These are phyloP conservation scores for Epizoanthus illoricatus DNA, from an alignment of 92 coral and sea anemone species.

Conservation along the genomic window DNA sequence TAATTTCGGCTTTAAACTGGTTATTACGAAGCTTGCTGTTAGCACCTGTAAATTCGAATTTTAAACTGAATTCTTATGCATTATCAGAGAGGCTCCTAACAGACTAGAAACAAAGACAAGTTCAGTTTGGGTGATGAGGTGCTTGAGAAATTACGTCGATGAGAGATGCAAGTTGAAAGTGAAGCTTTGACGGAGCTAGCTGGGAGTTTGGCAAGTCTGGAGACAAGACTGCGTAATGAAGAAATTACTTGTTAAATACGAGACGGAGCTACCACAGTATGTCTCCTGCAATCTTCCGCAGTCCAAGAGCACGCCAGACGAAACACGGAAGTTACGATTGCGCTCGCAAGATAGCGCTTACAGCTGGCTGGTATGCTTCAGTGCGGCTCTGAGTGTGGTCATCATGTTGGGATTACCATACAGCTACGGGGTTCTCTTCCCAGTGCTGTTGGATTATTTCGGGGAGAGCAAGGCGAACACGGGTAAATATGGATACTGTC, in stretches of 20 bases:
- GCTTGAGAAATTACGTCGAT: neutral
- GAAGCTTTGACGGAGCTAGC: neutral
- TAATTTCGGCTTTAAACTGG: neutral
- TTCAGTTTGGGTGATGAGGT: neutral
- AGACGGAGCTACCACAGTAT: slow-evolving; percentile 3
- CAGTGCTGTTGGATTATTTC: slow-evolving; percentile 27
- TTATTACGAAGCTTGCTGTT: neutral
- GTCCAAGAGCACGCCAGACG: neutral
- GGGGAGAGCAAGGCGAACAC: slow-evolving; percentile 35
- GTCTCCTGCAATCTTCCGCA: slow-evolving; percentile 33
- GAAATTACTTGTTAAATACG: slow-evolving; percentile 21
- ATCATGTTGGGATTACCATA: slow-evolving; percentile 5
- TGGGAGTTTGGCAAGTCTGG: neutral
- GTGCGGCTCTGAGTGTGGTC: slow-evolving; percentile 25
- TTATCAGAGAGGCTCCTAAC: neutral
- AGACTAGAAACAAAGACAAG: no score
- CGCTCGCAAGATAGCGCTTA: slow-evolving; percentile 29
- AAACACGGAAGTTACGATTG: neutral
- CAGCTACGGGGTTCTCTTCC: slow-evolving; percentile 34
- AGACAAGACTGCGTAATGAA: slow-evolving; percentile 1
- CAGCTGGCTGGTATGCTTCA: slow-evolving; percentile 31
- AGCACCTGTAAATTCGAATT: neutral
- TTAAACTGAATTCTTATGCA: neutral
- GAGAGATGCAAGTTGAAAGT: neutral
- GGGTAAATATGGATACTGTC: neutral